phyloP scores from a whole-genome alignment of 2,113 vertebrate species.

The Terrapene triunguis region DNA sequence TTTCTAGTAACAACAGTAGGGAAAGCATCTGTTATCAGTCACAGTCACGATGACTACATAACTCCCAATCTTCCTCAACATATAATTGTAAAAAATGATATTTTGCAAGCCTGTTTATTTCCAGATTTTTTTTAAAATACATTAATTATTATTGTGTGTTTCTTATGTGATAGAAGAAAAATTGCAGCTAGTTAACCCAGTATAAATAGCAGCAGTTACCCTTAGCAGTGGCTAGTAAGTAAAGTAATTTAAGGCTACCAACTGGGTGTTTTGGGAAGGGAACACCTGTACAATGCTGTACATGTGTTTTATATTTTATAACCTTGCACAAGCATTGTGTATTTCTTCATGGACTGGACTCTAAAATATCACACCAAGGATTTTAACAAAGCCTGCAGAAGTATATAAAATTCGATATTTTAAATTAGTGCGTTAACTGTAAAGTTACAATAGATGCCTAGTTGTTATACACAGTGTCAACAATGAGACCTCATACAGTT shows the following conservation, averaged over 20 bases:
- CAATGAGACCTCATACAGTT: not conserved
- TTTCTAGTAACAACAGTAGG: constrained; percentile 7
- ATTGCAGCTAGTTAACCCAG: not conserved
- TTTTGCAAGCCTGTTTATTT: not conserved
- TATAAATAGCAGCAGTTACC: not conserved
- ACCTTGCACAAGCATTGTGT: constrained; percentile 4
- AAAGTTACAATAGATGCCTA: constrained; percentile 3
- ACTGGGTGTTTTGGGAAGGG: not conserved
- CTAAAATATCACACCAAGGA: not conserved
- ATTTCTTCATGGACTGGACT: not conserved
- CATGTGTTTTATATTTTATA: constrained; percentile 16
- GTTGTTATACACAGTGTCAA: not conserved
- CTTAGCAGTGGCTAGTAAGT: not conserved
- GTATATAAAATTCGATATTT: not conserved
- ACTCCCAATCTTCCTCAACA: constrained; percentile 15
- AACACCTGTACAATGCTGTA: constrained; percentile 40
- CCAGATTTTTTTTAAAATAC: not conserved
- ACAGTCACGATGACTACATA: constrained; percentile 29
- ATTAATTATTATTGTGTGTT: constrained; percentile 4
- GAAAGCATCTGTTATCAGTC: constrained; percentile 41
- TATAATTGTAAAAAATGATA: not conserved
- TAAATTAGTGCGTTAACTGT: not conserved
- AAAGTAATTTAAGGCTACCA: not conserved
- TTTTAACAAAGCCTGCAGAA: constrained; percentile 32
- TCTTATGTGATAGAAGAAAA: not conserved